Evolutionary conservation across 2,888 invertebrate genomes (phyloP).

Genomic region (Drosophila nigritarsus): DNA sequence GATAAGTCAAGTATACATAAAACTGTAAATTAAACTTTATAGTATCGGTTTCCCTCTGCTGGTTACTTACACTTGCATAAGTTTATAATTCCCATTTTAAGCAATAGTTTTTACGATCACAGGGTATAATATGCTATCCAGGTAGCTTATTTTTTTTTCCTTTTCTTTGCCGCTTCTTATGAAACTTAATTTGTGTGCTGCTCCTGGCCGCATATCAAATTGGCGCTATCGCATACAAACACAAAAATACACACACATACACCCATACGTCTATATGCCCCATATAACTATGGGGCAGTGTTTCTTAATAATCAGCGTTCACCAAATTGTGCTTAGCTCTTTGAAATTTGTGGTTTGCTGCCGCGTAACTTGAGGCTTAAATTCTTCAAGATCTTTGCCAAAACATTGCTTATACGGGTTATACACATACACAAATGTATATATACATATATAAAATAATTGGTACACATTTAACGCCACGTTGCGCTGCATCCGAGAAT

Average conservation of each 20-base stretch:
- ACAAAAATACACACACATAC: slow-evolving; percentile 28
- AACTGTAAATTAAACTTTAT: not conserved
- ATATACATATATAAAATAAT: slow-evolving; percentile 44
- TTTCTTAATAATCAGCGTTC: slow-evolving; percentile 60
- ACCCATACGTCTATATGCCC: slow-evolving; percentile 42
- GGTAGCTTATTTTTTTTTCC: slow-evolving; percentile 53
- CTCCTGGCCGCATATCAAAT: slow-evolving; percentile 70
- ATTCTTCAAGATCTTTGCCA: slow-evolving; percentile 59
- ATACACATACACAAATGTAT: slow-evolving; percentile 20
- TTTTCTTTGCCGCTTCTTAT: slow-evolving; percentile 62
- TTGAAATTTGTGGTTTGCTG: slow-evolving; percentile 48
- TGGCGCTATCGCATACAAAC: slow-evolving; percentile 77
- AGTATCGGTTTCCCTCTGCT: not conserved
- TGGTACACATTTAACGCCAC: slow-evolving; percentile 74
- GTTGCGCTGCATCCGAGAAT: slow-evolving; percentile 50
- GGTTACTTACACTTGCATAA: not conserved
- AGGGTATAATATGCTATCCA: slow-evolving; percentile 34
- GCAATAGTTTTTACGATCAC: not conserved
- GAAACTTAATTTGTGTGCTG: slow-evolving; percentile 73
- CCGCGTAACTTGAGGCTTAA: slow-evolving; percentile 71
- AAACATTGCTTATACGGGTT: slow-evolving; percentile 36
- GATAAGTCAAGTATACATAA: not conserved
- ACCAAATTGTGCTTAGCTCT: slow-evolving; percentile 72
- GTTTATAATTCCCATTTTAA: not conserved
- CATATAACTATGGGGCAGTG: slow-evolving; percentile 67